Evolutionary conservation across 2,797 vertebrate genomes (phyloP).

Genomic region (Hyperoplus immaculatus): DNA sequence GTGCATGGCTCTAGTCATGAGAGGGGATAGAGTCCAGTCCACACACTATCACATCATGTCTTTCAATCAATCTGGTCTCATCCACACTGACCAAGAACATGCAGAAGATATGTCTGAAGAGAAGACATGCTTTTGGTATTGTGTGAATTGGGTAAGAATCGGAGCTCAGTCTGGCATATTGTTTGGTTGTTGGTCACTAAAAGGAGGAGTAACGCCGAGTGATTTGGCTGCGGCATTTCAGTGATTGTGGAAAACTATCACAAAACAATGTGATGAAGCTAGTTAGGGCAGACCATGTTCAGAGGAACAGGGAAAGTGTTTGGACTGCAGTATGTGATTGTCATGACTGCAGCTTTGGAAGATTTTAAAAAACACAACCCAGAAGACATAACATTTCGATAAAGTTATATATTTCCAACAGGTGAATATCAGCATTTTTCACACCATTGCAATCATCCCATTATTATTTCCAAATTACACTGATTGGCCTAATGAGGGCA

Average conservation of each 20-base stretch:
- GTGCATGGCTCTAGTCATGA: neutral
- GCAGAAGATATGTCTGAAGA: conserved; percentile 6
- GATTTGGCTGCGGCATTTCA: neutral
- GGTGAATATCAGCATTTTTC: too few species aligned
- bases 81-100: neutral
- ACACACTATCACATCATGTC: neutral
- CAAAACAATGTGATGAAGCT: neutral
- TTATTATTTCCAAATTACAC: neutral
- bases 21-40: neutral
- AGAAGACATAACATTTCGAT: neutral
- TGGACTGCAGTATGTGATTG: conserved; percentile 18
- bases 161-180: conserved; percentile 12
- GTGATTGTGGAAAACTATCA: neutral
- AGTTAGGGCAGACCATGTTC: neutral
- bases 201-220: neutral
- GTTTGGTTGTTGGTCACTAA: conserved; percentile 19
- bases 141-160: neutral
- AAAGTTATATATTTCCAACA: too few species aligned
- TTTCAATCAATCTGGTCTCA: conserved; percentile 2
- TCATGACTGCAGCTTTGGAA: conserved; percentile 22
- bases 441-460: neutral
- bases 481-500: neutral
- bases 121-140: neutral
- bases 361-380: conserved; percentile 20
- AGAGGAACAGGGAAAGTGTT: conserved; percentile 17